These are phyloP conservation scores for Xenops minutus DNA, from an alignment of 2,797 vertebrate species.

Conservation along the genomic window DNA sequence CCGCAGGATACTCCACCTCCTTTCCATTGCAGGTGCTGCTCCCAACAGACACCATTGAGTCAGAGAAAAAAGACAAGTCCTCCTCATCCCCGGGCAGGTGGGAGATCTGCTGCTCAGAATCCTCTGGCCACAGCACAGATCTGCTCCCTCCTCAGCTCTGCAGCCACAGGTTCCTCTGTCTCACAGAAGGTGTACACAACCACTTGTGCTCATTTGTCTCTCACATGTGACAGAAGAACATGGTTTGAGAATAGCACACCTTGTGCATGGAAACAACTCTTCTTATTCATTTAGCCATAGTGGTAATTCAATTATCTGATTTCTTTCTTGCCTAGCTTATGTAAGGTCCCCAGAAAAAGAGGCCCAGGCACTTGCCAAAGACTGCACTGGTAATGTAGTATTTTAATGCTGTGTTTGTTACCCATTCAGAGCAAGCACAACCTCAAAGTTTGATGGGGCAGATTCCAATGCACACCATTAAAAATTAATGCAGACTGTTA, in stretches of 20 bases:
- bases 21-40: background rate
- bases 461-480: background rate
- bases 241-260: background rate
- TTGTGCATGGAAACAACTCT: background rate
- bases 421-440: background rate
- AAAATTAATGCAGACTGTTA: background rate
- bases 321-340: background rate
- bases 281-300: background rate
- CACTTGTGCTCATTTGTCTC: background rate
- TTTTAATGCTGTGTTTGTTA: background rate
- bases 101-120: background rate
- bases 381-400: background rate
- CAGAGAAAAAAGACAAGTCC: background rate
- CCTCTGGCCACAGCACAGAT: background rate
- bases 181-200: background rate
- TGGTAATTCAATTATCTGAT: background rate
- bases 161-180: background rate
- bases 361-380: background rate
- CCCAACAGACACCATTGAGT: background rate
- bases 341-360: background rate
- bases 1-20: background rate
- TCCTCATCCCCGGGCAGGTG: background rate
- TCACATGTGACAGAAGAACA: background rate
- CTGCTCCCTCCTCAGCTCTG: background rate
- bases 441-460: background rate